These are phyloP conservation scores for Colistium nudipinnis DNA, from an alignment of 2,113 vertebrate genomes.

Conservation along the genomic window DNA sequence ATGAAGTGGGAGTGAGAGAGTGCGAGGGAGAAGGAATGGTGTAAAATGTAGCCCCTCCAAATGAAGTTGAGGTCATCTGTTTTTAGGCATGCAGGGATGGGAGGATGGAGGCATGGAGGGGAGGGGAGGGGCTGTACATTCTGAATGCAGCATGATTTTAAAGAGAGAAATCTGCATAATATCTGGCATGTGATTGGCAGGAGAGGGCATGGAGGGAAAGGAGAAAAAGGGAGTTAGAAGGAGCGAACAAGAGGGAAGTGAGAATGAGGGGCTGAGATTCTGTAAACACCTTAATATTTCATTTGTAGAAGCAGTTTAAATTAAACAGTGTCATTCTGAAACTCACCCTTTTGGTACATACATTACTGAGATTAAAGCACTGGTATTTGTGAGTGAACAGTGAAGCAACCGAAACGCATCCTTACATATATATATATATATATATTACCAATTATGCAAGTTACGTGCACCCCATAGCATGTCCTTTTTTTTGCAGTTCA, in stretches of 20 bases:
- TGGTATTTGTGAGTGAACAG: no score
- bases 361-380: no score
- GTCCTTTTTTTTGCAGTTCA: no score
- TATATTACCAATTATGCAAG: no score
- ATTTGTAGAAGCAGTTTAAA: constrained; percentile 32
- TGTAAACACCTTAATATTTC: constrained; percentile 66
- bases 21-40: constrained; percentile 1
- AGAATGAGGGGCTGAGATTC: constrained; percentile 30
- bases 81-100: constrained; percentile 33
- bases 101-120: constrained; percentile 6
- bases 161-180: constrained; percentile 76
- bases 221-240: constrained; percentile 39
- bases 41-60: constrained; percentile 46
- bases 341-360: neutral
- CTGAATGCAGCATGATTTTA: constrained; percentile 69
- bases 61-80: constrained; percentile 64
- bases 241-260: constrained; percentile 34
- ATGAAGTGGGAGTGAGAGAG: constrained; percentile 49
- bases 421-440: no score
- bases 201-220: constrained; percentile 57
- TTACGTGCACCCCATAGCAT: no score
- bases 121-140: constrained; percentile 39
- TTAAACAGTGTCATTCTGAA: no score
- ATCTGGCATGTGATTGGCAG: constrained; percentile 79
- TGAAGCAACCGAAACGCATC: no score